Evolutionary conservation across 2,888 invertebrate species (phyloP), one percentile per base, ranked within the genome.

Genomic region (Calephelis perditalis): DNA sequence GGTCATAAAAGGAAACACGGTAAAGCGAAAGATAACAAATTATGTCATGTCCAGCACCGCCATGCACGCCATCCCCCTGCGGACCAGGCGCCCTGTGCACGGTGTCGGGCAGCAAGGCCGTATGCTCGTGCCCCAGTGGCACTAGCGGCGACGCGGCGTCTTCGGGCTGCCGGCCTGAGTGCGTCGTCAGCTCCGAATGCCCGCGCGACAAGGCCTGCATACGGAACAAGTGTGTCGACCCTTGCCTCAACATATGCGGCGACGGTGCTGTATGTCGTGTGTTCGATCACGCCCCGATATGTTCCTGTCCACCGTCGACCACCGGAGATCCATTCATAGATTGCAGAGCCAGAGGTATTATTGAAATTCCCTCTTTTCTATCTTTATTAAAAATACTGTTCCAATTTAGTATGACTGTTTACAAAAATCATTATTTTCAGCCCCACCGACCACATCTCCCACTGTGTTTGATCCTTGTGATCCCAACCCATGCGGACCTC

Each of bases 201-300:
- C 84, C 95, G 7, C 92, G 94, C 58, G 93, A 96, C 76, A 93
- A 92, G 58, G 94, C 96, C 37, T 97, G 97, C 71, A 92, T 94
- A 3, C 94, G 95, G 71, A 84, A 96, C 94, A 88, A 94, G 78
- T 97, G 97, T 73, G 85, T 94, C 5, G 95, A 97, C 74, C 96
- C 96, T 9, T 97, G 97, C 72, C 92, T 94, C 2, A 95, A 95
- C 44, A 93, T 94, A n/a, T 97, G 97, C 69, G 96, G 97, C 63
- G 92, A 93, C 71, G 93, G 92, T 35, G 96, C 97, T 1, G 79
- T 93, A 64, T 97, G 97, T 73, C 94, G 90, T 60, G 91, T 91
- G 5, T 84, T 89, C 65, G 89, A 91, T 65, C 91, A 91, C 66
- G 95, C 75, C 73, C 91, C 74, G 0, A 94, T 96, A 59, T 97